Evolutionary conservation across 2,888 invertebrate species (phyloP), one percentile per base, ranked within the genome.

Genomic region (Melanargia galathea): DNA sequence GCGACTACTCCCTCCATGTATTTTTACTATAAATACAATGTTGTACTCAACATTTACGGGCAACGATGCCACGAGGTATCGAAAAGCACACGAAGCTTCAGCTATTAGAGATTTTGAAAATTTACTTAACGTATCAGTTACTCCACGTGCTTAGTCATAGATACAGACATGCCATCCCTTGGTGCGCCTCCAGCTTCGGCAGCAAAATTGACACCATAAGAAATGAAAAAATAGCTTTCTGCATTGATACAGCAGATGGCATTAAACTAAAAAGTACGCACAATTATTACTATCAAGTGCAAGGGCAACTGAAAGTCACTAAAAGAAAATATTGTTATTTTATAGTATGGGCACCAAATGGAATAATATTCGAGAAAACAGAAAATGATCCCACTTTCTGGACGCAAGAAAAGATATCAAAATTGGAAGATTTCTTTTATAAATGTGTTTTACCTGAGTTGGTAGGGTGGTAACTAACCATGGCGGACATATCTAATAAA

Each of bases 71-170:
- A 40, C 40, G 16, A 16, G 40, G 16, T 40, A 40, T 16, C n/a
- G 40, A 7, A 40, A 40, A 40, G 40, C 40, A 16, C 40, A 40
- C 16, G 40, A 40, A 40, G 40, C 40, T 16, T 40, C 40, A 40
- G 40, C 40, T 40, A 40, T 40, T 8, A 16, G n/a, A 40, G 40
- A 40, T 40, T 40, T 40, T 40, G 40, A 40, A 40, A 40, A 40
- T 3, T 16, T 16, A 16, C n/a, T 16, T 3, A 40, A 40, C 16
- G n/a, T 40, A 10, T n/a, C 16, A 3, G 40, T 40, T 40, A 40
- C 40, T 40, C 40, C 40, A 3, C n/a, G 40, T 40, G 40, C 40
- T 40, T 40, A 16, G 8, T 40, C 7, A 40, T 40, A 16, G 40
- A 40, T 16, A 16, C 1, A 40, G 40, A n/a, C 5, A 40, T 4